These are phyloP conservation scores for Grus americana DNA, from an alignment of 2,113 vertebrate genomes.

Conservation along the genomic window DNA sequence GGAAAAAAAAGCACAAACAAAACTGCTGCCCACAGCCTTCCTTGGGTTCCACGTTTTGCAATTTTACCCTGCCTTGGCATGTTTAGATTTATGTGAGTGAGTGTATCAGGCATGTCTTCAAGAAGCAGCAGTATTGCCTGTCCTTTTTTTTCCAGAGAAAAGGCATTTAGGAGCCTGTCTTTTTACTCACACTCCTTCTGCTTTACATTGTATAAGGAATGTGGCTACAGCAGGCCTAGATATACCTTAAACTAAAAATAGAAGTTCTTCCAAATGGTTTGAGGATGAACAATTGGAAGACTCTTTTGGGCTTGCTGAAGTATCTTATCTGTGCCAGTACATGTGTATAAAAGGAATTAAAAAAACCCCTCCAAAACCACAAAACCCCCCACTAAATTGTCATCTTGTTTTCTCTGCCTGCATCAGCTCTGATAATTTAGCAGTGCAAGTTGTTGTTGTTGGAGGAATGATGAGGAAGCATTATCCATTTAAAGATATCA, in stretches of 20 bases:
- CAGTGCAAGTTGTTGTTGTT: not conserved
- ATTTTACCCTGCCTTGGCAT: not conserved
- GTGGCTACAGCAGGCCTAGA: not conserved
- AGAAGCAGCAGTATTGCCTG: not conserved
- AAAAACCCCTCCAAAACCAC: not conserved
- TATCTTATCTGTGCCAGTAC: not conserved
- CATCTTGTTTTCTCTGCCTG: not conserved
- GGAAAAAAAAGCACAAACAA: not conserved
- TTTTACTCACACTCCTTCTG: not conserved
- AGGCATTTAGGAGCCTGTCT: not conserved
- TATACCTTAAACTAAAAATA: not conserved
- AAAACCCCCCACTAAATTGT: no score
- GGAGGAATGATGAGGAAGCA: not conserved
- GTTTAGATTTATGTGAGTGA: not conserved
- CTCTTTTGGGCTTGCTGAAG: rapidly evolving
- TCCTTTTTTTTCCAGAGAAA: not conserved
- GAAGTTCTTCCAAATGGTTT: not conserved
- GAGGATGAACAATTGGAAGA: not conserved
- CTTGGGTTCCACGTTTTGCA: not conserved
- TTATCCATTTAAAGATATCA: not conserved
- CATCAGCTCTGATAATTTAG: not conserved
- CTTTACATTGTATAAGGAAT: not conserved
- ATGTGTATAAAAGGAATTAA: not conserved
- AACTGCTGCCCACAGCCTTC: not conserved
- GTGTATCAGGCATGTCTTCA: not conserved